Percentiles rank a stretch among this genome's conserved stretches.
These are phyloP conservation scores for Pangasius macronema DNA, from an alignment of 2,797 vertebrate genomes.

Conservation along the genomic window DNA sequence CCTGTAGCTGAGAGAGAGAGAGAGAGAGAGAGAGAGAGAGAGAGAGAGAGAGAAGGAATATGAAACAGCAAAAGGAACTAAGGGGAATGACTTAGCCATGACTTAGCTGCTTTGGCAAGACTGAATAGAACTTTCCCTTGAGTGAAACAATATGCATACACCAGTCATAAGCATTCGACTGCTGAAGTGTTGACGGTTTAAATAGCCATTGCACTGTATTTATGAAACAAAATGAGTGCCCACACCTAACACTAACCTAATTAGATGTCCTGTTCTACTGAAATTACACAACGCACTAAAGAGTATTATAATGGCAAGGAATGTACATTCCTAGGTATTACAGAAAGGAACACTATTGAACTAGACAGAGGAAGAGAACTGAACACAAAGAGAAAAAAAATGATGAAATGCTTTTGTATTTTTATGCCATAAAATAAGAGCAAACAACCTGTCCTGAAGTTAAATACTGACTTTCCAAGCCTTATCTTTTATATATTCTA, in stretches of 20 bases:
- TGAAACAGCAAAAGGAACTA: conserved; percentile 36
- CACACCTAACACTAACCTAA: conserved; percentile 6
- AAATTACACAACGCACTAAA: conserved; percentile 11
- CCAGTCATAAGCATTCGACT: not conserved
- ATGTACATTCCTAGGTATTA: not conserved
- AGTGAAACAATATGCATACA: conserved; percentile 28
- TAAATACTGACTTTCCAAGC: conserved; percentile 26
- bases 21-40: conserved; percentile 33
- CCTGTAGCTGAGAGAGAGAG: conserved; percentile 44
- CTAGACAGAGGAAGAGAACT: not conserved
- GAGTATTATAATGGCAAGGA: conserved; percentile 8
- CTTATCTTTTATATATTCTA: conserved; percentile 37
- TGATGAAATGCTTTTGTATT: conserved; percentile 40
- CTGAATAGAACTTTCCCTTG: not conserved
- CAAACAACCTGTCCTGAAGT: conserved; percentile 26
- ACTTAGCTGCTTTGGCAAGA: conserved; percentile 29
- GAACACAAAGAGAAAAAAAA: not conserved
- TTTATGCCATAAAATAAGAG: conserved; percentile 48
- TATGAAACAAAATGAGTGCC: not conserved
- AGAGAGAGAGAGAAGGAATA: conserved; percentile 11
- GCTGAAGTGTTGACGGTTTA: not conserved
- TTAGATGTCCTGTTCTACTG: not conserved
- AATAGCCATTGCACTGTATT: conserved; percentile 24
- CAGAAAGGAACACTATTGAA: not conserved
- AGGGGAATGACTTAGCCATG: conserved; percentile 25